Evolutionary conservation across 92 coral and sea anemone species (phyloP).

Genomic region (Palythoa grandiflora): DNA sequence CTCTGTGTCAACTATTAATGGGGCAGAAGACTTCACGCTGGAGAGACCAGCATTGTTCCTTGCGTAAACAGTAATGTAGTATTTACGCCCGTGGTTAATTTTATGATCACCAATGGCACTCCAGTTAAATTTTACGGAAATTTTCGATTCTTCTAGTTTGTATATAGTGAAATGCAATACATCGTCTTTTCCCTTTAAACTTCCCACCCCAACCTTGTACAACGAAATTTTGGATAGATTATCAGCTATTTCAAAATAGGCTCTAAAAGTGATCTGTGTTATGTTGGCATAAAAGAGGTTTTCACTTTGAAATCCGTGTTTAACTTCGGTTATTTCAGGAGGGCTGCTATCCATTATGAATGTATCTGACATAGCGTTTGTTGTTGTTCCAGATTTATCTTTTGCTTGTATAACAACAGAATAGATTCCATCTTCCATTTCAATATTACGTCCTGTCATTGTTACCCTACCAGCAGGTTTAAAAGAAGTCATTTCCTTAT

Average conservation of each 20-base stretch:
- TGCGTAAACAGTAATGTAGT: conserved; percentile 73
- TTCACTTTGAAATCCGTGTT: conserved; percentile 74
- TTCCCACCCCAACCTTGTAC: conserved; percentile 78
- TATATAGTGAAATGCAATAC: conserved; percentile 49
- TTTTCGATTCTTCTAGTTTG: conserved; percentile 5
- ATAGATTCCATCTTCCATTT: conserved; percentile 77
- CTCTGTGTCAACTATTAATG: conserved; percentile 73
- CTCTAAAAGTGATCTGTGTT: conserved; percentile 46
- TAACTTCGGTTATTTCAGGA: conserved; percentile 61
- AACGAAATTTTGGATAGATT: conserved; percentile 60
- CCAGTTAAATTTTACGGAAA: conserved; percentile 74
- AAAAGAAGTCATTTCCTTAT: conserved; percentile 51
- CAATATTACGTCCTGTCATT: conserved; percentile 66
- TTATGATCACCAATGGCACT: conserved; percentile 36
- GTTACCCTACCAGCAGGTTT: conserved; percentile 72
- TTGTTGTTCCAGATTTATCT: conserved; percentile 78
- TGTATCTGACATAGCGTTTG: conserved; percentile 66
- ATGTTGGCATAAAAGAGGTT: conserved; percentile 43
- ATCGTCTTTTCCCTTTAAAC: conserved; percentile 81
- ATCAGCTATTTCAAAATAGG: conserved; percentile 74
- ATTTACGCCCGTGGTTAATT: conserved; percentile 65
- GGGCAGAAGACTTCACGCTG: conserved; percentile 61
- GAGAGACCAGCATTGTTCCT: conserved; percentile 72
- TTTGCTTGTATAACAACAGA: conserved; percentile 77
- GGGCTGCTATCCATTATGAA: conserved; percentile 84